Evolutionary conservation across 2,888 invertebrate species (phyloP).

Genomic region (Halocaridina rubra): DNA sequence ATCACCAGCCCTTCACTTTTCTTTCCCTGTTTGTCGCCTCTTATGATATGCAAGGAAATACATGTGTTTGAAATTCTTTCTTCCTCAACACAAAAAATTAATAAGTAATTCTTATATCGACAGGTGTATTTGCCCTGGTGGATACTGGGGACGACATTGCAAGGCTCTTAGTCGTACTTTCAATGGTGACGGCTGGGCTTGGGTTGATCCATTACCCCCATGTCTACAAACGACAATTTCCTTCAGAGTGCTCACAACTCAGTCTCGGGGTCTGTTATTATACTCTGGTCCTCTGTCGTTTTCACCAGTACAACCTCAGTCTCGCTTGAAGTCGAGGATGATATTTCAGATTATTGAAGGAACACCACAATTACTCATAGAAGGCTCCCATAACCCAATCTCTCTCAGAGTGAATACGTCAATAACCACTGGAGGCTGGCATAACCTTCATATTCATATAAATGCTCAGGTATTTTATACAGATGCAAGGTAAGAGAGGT

Average conservation of each 20-base stretch:
- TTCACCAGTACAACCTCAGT: no score
- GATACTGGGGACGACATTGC: constrained; percentile 29
- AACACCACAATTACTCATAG: constrained; percentile 2
- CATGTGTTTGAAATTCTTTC: no score
- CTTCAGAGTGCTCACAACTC: constrained; percentile 32
- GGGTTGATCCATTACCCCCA: constrained; percentile 33
- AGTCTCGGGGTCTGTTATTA: constrained; percentile 27
- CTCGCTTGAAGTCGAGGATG: not conserved
- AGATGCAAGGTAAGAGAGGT: no score
- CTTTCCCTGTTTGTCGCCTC: no score
- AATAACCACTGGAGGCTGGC: not conserved
- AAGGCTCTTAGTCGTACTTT: constrained; percentile 40
- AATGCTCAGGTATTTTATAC: constrained; percentile 35
- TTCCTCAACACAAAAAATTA: no score
- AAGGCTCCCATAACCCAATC: not conserved
- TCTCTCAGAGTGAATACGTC: not conserved
- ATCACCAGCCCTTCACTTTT: no score
- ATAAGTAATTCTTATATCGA: no score
- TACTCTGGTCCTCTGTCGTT: constrained; percentile 34
- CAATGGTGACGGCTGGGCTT: constrained; percentile 31
- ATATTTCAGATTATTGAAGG: not conserved
- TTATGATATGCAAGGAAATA: no score
- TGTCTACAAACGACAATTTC: constrained; percentile 34
- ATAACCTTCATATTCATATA: constrained; percentile 16
- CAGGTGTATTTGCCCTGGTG: constrained; percentile 43